These are phyloP conservation scores for Greenwoodochromis staneri DNA, from an alignment of 2,113 vertebrate genomes.

Conservation along the genomic window DNA sequence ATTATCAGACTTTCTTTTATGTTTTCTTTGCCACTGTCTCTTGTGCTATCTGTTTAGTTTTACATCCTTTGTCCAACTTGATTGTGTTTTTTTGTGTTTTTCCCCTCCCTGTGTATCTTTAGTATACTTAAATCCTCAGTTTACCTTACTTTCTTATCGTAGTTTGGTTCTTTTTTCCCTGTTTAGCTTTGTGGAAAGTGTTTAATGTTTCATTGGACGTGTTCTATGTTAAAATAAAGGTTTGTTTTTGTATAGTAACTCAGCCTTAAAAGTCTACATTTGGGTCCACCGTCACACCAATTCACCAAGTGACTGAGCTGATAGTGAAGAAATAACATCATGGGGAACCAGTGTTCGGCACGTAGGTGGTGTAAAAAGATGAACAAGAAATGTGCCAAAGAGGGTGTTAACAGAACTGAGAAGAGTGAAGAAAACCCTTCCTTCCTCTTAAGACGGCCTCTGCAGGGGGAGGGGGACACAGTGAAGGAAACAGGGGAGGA, in stretches of 20 bases:
- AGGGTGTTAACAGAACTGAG: neutral
- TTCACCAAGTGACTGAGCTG: neutral
- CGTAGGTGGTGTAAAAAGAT: neutral
- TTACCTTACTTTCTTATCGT: neutral
- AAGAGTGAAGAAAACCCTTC: neutral
- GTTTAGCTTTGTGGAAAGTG: neutral
- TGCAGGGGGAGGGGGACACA: neutral
- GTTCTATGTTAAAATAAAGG: neutral
- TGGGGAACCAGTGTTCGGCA: neutral
- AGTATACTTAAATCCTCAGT: neutral
- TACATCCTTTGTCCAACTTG: neutral
- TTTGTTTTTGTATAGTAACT: neutral
- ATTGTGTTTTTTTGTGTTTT: neutral
- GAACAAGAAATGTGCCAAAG: neutral
- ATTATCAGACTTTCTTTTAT: neutral
- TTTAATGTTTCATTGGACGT: neutral
- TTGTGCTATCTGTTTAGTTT: neutral
- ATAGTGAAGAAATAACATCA: neutral
- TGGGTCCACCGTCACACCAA: neutral
- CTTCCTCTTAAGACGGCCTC: fast-evolving
- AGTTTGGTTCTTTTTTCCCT: neutral
- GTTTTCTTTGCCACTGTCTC: neutral
- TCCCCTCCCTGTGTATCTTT: neutral
- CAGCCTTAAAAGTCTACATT: neutral
- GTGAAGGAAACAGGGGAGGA: neutral